Conservation (phyloP, 2,113 vertebrate species). For the Petrocephalus zakoni region DNA sequence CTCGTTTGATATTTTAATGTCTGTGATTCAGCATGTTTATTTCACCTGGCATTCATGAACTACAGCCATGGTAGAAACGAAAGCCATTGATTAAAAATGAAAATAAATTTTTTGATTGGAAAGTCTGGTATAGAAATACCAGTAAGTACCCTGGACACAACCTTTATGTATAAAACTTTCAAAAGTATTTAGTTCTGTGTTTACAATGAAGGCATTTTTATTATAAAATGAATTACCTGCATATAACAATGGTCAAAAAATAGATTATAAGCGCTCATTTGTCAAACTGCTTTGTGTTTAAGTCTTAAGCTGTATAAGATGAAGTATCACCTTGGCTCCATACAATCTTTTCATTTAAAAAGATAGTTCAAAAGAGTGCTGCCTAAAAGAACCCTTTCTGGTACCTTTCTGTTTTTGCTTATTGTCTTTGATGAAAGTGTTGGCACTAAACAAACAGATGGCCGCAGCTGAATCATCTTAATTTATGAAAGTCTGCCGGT, state of each 20-base stretch:
- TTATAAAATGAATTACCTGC: conserved; percentile 3
- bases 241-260: background rate
- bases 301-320: background rate
- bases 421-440: conserved; percentile 18
- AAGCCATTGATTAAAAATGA: conserved; percentile 25
- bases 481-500: conserved; percentile 14
- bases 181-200: conserved; percentile 31
- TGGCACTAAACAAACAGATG: conserved; percentile 22
- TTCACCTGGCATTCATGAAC: conserved; percentile 29
- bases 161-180: conserved; percentile 55
- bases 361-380: background rate
- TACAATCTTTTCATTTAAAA: background rate
- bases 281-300: background rate
- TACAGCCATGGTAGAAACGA: conserved; percentile 13
- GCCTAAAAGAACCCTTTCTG: background rate
- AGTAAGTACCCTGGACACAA: conserved; percentile 43
- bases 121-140: conserved; percentile 36
- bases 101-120: conserved; percentile 41
- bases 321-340: background rate
- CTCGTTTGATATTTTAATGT: background rate
- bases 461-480: conserved; percentile 13
- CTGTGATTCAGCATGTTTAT: background rate
- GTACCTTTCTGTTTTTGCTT: background rate
- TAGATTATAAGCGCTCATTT: conserved; percentile 1
- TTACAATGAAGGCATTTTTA: conserved; percentile 7